These are phyloP conservation scores for Poeciliopsis paucimaculata DNA, from an alignment of 2,797 vertebrate species.

Conservation along the genomic window DNA sequence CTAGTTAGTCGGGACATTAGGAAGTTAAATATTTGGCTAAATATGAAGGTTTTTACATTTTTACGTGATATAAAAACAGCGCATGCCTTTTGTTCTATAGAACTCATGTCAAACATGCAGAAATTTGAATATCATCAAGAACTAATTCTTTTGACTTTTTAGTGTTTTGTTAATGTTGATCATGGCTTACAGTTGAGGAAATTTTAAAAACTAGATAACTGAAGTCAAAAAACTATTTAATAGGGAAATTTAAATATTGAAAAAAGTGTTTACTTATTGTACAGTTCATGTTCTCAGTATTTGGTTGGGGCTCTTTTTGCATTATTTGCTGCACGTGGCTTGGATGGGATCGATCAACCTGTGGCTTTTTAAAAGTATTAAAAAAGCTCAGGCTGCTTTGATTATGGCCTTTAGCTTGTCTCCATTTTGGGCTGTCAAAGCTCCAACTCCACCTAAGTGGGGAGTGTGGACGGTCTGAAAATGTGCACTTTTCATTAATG, in stretches of 20 bases:
- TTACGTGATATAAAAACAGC: neutral
- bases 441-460: neutral
- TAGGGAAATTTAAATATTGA: too few relatives aligned
- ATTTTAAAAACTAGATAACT: neutral
- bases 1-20: neutral
- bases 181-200: neutral
- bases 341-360: too few relatives aligned
- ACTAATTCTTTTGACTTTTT: neutral
- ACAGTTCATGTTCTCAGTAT: neutral
- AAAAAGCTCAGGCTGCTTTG: neutral
- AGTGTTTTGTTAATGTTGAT: neutral
- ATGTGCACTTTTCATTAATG: neutral
- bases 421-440: neutral
- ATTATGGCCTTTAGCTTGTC: neutral
- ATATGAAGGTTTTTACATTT: neutral
- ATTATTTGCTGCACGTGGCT: neutral
- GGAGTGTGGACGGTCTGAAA: neutral
- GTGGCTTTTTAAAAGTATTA: neutral
- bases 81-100: neutral
- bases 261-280: neutral
- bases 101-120: neutral
- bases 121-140: neutral
- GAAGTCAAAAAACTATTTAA: neutral
- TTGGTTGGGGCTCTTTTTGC: neutral
- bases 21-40: neutral